Conservation (phyloP, 2,113 vertebrate species). For the Mormoops blainvillei region DNA sequence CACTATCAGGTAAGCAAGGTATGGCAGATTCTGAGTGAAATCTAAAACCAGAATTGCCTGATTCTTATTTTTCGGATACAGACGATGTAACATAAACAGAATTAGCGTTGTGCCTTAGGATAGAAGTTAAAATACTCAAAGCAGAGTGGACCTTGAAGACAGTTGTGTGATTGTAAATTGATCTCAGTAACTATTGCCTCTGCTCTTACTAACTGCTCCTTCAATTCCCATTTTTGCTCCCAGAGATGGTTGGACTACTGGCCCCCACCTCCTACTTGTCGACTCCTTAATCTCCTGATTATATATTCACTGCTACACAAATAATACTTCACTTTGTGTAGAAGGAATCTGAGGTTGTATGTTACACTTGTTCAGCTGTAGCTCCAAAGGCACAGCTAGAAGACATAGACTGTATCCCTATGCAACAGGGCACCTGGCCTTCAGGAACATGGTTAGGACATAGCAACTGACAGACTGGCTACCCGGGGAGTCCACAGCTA, state of each 20-base stretch:
- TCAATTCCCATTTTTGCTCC: slow-evolving; percentile 2
- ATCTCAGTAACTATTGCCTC: neutral
- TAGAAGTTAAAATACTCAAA: neutral
- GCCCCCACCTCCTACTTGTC: neutral
- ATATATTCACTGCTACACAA: neutral
- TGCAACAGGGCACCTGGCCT: neutral
- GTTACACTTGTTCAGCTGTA: neutral
- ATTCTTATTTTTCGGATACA: neutral
- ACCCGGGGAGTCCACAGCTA: neutral
- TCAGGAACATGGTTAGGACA: neutral
- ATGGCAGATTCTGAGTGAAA: neutral
- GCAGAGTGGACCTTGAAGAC: neutral
- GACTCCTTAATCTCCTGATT: neutral
- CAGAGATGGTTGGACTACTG: neutral
- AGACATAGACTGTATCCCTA: neutral
- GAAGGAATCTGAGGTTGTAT: neutral
- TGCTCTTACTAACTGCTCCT: neutral
- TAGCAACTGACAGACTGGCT: neutral
- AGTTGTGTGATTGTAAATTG: neutral
- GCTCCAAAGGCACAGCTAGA: neutral
- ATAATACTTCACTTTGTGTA: neutral
- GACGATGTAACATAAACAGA: neutral
- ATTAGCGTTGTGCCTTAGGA: neutral
- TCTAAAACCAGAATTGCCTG: neutral
- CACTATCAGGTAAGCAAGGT: neutral